Conservation (phyloP, 2,888 invertebrate species). For the Ochropleura plecta region DNA sequence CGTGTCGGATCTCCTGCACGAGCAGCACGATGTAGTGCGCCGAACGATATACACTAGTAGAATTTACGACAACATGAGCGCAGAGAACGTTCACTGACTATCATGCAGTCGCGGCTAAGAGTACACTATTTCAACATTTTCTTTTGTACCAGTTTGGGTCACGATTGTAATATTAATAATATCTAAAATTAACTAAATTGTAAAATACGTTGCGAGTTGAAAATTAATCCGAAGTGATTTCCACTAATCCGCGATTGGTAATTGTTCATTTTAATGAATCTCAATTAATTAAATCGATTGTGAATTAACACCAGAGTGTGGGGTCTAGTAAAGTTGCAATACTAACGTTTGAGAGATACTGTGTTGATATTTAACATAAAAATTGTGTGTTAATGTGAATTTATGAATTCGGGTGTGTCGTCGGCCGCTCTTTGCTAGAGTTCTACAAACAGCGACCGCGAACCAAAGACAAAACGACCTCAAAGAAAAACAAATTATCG, state of each 20-base stretch:
- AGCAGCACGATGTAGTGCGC: slow-evolving; percentile 19
- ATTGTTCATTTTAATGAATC: slow-evolving; percentile 66
- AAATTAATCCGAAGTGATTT: slow-evolving; percentile 57
- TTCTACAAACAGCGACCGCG: slow-evolving; percentile 35
- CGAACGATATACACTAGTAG: slow-evolving; percentile 49
- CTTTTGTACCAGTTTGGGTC: slow-evolving; percentile 58
- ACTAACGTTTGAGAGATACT: slow-evolving; percentile 60
- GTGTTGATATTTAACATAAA: slow-evolving; percentile 59
- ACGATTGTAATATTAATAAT: slow-evolving; percentile 47
- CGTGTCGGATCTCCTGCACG: slow-evolving; percentile 28
- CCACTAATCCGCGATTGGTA: slow-evolving; percentile 62
- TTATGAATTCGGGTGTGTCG: slow-evolving; percentile 57
- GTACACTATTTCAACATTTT: slow-evolving; percentile 23
- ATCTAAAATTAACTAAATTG: slow-evolving; percentile 52
- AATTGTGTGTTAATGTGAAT: slow-evolving; percentile 55
- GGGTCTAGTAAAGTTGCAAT: slow-evolving; percentile 58
- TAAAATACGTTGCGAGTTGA: slow-evolving; percentile 56
- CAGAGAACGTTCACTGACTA: slow-evolving; percentile 32
- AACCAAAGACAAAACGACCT: slow-evolving; percentile 1
- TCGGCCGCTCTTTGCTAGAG: slow-evolving; percentile 42
- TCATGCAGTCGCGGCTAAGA: slow-evolving; percentile 20
- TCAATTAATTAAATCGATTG: slow-evolving; percentile 62
- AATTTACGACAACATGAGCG: slow-evolving; percentile 21
- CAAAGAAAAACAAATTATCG: background rate
- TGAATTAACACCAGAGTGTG: slow-evolving; percentile 61